Evolutionary conservation across 1,140 invertebrate genomes (phyloP), one percentile per base, ranked within the genome.

Genomic region (Pseudoatta argentina): DNA sequence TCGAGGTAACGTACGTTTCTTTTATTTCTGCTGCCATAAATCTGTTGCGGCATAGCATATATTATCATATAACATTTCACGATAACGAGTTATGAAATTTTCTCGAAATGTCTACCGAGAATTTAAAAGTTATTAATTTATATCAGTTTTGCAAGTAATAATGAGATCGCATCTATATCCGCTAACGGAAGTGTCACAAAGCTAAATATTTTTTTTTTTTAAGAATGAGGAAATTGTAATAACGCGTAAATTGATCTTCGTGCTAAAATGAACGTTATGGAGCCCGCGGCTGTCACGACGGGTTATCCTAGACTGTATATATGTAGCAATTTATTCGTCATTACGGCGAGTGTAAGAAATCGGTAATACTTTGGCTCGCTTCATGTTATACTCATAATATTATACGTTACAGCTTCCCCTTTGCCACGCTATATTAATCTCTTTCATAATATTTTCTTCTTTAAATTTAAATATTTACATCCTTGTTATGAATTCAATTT

Each of bases 281-380:
- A 53, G 61, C 77, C 63, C 27, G 76, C 44, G 76, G 76, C 77
- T 44, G 63, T 69, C 63, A 69, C 77, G 77, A 69, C 30, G 30
- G 77, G 63, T 79, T 69, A 55, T 55, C 30, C 63, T 69, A 55
- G 63, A 48, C 14, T 27, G 64, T 64, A 24, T 53, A 69, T 69
- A 55, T 79, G 77, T 55, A 69, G 77, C 48, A 69, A 79, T 79
- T 79, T 79, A 69, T 79, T 79, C 63, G 77, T 79, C 63, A 69
- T 79, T 79, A 79, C 24, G 63, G 63, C 77, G 77, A 69, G 30
- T 69, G 77, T 66, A 79, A 79, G 77, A 79, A 79, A 79, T 79
- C 48, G 77, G 27, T 79, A 79, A 79, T 69, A 67, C 77, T 79
- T 67, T 53, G 77, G n/a, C 77, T 67, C 63, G 48, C 44, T 53